phyloP scores from a whole-genome alignment of 92 coral and sea anemone species.

The Blastomussa wellsi region DNA sequence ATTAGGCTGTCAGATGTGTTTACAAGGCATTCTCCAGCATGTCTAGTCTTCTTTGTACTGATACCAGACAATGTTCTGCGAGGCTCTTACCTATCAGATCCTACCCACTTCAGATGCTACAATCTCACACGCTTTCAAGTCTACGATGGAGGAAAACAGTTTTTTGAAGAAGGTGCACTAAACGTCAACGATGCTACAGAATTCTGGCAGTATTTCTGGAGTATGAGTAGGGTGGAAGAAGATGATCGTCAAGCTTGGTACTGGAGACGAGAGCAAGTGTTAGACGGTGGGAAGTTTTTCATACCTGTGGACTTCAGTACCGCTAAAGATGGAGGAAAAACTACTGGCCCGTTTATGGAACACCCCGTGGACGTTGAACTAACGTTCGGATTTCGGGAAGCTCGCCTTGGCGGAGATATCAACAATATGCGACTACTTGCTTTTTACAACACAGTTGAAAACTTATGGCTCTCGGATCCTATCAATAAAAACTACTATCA shows the following conservation, averaged over 20 bases:
- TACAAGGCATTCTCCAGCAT: constrained; percentile 1
- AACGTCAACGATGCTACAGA: background rate
- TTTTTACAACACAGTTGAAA: background rate
- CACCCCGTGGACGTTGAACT: constrained; percentile 7
- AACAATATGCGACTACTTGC: constrained; percentile 2
- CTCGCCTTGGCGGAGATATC: background rate
- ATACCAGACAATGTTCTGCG: background rate
- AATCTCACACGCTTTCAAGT: background rate
- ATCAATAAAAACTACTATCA: constrained; percentile 4
- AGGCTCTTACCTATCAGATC: background rate
- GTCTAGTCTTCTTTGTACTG: background rate
- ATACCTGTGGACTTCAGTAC: constrained; percentile 7
- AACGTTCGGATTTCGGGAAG: background rate
- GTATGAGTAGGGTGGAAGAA: background rate
- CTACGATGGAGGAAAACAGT: constrained; percentile 5
- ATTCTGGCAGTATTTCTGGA: constrained; percentile 16
- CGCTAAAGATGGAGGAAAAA: constrained; percentile 1
- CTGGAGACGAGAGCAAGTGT: background rate
- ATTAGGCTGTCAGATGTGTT: background rate
- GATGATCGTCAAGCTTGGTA: constrained; percentile 8
- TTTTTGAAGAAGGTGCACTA: constrained; percentile 9
- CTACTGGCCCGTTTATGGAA: constrained; percentile 2
- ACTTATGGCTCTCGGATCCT: constrained; percentile 14
- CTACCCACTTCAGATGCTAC: background rate
- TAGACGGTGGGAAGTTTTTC: constrained; percentile 1